Evolutionary conservation across 2,888 invertebrate genomes (phyloP).

Genomic region (Priapulus caudatus): DNA sequence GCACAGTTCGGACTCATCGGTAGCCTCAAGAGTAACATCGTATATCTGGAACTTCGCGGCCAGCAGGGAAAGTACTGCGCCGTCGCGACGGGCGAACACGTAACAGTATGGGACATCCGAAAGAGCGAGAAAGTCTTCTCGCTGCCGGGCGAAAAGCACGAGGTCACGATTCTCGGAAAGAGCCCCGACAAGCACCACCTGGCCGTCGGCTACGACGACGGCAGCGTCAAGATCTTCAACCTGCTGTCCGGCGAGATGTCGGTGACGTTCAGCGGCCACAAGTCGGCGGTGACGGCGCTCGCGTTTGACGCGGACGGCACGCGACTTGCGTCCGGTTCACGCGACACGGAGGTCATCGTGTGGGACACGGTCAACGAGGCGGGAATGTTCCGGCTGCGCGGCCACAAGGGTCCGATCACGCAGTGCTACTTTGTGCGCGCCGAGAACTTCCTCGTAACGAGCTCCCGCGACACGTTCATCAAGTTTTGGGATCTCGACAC

Average conservation of each 20-base stretch:
- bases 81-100: conserved; percentile 84
- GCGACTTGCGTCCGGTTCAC: conserved; percentile 70
- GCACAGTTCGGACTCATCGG: conserved; percentile 79
- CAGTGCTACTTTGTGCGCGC: conserved; percentile 43
- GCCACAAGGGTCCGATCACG: conserved; percentile 81
- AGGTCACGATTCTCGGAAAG: conserved; percentile 61
- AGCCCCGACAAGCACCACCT: conserved; percentile 64
- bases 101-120: conserved; percentile 84
- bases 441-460: conserved; percentile 38
- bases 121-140: conserved; percentile 58
- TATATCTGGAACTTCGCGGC: conserved; percentile 62
- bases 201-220: conserved; percentile 85
- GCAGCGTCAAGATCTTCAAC: conserved; percentile 69
- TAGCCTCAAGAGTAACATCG: conserved; percentile 55
- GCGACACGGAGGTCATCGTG: conserved; percentile 82
- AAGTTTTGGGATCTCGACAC: conserved; percentile 96
- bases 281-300: conserved; percentile 63
- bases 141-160: conserved; percentile 63
- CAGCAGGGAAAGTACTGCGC: conserved; percentile 72
- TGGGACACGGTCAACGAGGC: conserved; percentile 88
- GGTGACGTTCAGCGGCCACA: conserved; percentile 66
- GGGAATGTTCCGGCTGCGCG: conserved; percentile 74
- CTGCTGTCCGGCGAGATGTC: conserved; percentile 56
- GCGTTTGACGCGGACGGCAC: conserved; percentile 71
- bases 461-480: conserved; percentile 81